phyloP scores from a whole-genome alignment of 2,888 invertebrate species.

The Dynastes tityus region DNA sequence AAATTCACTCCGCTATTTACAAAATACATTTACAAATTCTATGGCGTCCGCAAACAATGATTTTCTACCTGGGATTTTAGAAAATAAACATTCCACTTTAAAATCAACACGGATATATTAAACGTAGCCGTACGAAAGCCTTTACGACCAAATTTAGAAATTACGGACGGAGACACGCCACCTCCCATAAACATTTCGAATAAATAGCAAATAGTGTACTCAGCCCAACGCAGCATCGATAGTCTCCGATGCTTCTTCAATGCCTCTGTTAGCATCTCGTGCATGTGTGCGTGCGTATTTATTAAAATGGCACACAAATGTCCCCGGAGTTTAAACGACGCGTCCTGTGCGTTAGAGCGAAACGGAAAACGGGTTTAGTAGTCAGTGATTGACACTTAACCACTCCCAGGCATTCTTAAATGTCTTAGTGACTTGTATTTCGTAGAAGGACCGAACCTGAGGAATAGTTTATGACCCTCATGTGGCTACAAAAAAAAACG shows the following conservation, averaged over 20 bases:
- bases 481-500: constrained; percentile 55
- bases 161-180: constrained; percentile 33
- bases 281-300: constrained; percentile 22
- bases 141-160: constrained; percentile 43
- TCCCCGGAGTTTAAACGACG: constrained; percentile 2
- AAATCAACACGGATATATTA: constrained; percentile 44
- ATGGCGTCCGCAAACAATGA: constrained; percentile 55
- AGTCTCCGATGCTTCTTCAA: no score
- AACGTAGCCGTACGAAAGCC: constrained; percentile 2
- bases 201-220: constrained; percentile 36
- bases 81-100: constrained; percentile 52
- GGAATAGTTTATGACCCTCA: constrained; percentile 57
- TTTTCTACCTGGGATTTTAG: constrained; percentile 55
- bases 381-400: constrained; percentile 57
- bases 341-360: constrained; percentile 12
- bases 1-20: constrained; percentile 54
- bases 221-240: no score
- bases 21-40: constrained; percentile 57
- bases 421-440: constrained; percentile 55
- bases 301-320: constrained; percentile 30
- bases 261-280: background rate
- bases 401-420: constrained; percentile 57
- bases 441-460: constrained; percentile 57
- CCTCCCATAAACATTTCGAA: constrained; percentile 37
- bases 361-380: constrained; percentile 38